Conservation (phyloP, 2,797 vertebrate genomes). For the Syngnathus acus region DNA sequence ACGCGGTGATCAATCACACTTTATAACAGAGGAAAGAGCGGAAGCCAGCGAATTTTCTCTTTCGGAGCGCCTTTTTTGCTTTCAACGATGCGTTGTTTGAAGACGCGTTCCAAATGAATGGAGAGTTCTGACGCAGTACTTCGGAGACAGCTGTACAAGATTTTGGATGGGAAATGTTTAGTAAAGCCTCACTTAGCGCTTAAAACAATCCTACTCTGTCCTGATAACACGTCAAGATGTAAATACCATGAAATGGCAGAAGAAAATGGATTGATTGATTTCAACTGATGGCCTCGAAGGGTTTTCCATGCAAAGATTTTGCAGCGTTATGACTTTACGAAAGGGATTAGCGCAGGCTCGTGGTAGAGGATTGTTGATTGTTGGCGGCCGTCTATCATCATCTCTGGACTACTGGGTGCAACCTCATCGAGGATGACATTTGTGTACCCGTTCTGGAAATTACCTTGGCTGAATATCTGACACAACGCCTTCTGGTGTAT, state of each 20-base stretch:
- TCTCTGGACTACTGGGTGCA: conserved; percentile 34
- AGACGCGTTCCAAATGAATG: conserved; percentile 14
- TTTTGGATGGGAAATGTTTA: not conserved
- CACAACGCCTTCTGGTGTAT: conserved; percentile 24
- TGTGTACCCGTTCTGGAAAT: conserved; percentile 55
- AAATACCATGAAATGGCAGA: no score
- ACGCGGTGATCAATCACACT: conserved; percentile 51
- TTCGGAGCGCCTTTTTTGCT: conserved; percentile 18
- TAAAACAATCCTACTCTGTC: not conserved
- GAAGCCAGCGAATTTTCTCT: conserved; percentile 20
- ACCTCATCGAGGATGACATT: conserved; percentile 47
- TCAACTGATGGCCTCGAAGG: no score
- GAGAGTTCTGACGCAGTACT: not conserved
- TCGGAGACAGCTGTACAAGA: not conserved
- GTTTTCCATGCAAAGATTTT: not conserved
- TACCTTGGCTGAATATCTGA: conserved; percentile 41
- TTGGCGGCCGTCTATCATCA: conserved; percentile 49
- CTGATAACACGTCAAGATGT: no score
- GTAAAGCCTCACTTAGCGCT: not conserved
- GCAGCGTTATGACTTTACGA: no score
- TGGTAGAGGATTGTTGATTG: conserved; percentile 15
- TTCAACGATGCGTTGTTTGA: conserved; percentile 19
- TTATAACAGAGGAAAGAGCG: conserved; percentile 38
- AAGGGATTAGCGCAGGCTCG: no score
- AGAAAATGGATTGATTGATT: no score